These are phyloP conservation scores for Brenthis hecate DNA, from an alignment of 2,888 invertebrate species.

Conservation along the genomic window DNA sequence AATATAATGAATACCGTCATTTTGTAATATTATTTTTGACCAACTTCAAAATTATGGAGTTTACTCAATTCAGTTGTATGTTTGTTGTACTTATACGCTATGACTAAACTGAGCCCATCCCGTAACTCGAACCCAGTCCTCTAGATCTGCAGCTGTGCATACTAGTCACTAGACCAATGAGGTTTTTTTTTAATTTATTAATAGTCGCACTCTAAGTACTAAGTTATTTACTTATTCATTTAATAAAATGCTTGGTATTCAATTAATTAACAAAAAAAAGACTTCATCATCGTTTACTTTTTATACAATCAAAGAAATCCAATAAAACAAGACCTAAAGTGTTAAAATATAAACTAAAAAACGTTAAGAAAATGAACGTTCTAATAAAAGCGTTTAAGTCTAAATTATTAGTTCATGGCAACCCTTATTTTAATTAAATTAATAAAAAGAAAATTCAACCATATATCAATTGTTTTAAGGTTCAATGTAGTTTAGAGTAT, in stretches of 20 bases:
- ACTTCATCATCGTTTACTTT: not conserved
- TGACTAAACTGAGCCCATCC: too few relatives aligned
- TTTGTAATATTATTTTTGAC: too few relatives aligned
- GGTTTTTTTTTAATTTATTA: too few relatives aligned
- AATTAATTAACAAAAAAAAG: not conserved
- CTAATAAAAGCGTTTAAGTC: not conserved
- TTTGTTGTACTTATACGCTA: too few relatives aligned
- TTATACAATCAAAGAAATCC: not conserved
- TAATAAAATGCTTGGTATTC: conserved; percentile 1
- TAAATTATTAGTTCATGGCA: not conserved
- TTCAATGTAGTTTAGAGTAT: not conserved
- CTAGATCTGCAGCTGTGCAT: too few relatives aligned
- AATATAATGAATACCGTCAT: too few relatives aligned
- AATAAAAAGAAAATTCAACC: conserved; percentile 1
- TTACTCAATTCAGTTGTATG: too few relatives aligned
- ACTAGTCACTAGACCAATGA: too few relatives aligned
- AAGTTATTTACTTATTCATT: not conserved
- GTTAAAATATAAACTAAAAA: not conserved
- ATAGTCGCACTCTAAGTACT: too few relatives aligned
- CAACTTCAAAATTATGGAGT: too few relatives aligned
- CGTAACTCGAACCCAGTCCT: too few relatives aligned
- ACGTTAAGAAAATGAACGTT: not conserved
- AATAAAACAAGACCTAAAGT: conserved; percentile 3
- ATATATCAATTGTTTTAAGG: not conserved
- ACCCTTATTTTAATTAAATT: not conserved